Base-by-base conservation (phyloP, 2,888 invertebrate genomes). In the Girardia tigrina region DNA sequence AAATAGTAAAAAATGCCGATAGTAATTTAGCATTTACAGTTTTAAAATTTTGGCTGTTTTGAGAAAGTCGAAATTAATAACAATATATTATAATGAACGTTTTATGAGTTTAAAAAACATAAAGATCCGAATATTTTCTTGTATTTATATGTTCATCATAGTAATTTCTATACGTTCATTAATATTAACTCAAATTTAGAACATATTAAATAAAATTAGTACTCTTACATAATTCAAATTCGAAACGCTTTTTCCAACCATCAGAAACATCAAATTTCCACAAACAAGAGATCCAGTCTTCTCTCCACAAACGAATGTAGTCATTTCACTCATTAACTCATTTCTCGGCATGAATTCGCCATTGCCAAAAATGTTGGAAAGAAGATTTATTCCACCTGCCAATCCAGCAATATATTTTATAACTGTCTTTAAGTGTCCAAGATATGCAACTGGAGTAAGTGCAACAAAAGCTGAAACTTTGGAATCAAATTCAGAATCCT, bases 301-400 rank as follows among this genome's bases (percentile, higher is more conserved):
- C 2, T 72, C 82, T 78, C 88, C 87, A 80, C 90, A 90, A 1
- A 88, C 87, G 79, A 87, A 86, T 81, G 88, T 87, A 0, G 88
- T 87, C 56, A 90, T 80, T 81, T 88, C 86, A 78, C 87, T 86
- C 26, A 90, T 78, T 0, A 90, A 83, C 72, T 86, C 84, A 79
- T 86, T 88, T 79, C 88, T 88, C 0, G 91, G 90, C 20, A 90
- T 83, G 81, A 91, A 90, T 80, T 90, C 89, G 76, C 89, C 87
- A 0, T 87, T 84, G 0, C 90, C 90, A 12, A 91, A 83, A 71
- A 89, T 81, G 79, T 88, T 87, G 70, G 56, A n/a, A 4, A 56
- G 4, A 12, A 16, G 23, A 56, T 16, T 56, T n/a, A 56, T 4
- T 56, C 56, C 56, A 20, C 56, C 56, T 12, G 56, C 56, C n/a